Base-by-base conservation (phyloP, 2,797 vertebrate species). In the Cercopithecus neglectus region DNA sequence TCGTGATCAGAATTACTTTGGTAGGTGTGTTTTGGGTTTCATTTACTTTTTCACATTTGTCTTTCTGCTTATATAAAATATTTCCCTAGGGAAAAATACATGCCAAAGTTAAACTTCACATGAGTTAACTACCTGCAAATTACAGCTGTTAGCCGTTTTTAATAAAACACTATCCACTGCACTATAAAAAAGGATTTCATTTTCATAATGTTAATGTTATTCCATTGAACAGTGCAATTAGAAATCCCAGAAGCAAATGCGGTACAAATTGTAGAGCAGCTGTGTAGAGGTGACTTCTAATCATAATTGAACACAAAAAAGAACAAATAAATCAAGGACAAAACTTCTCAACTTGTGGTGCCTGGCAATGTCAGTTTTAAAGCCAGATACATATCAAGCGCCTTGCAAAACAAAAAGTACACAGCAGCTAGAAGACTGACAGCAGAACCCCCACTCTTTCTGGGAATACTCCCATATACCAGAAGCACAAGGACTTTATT, bases 91-190 rank as follows among this genome's bases (percentile, higher is more conserved):
- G 94, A 70, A 4, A 0, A 61, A 70, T 79, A 74, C 50, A 70
- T 22, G n/a, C 24, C 61, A 41, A 97, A 30, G 36, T 96, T 95
- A 96, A 97, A 39, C 6, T 55, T 91, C 0, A 46, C 59, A 92
- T 79, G 90, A 44, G 8, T 91, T 89, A 74, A 95, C 80, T 78
- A 88, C 64, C 91, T 86, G 78, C 55, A 78, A 67, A 96, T 88
- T 70, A n/a, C 41, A 97, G 30, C 11, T 96, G 84, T 96, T 41
- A 78, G 75, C 92, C 94, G 94, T 91, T 50, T 93, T 78, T 82
- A 97, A 96, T 91, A 55, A 93, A 96, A 98, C 93, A 90, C 95
- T 30, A 67, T 96, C 86, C 57, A 1, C 82, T 85, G 13, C 57
- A 59, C 50, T 70, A 44, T 72, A 89, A 98, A 78, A 89, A 57